phyloP scores from a whole-genome alignment of 2,797 vertebrate species.

The Argya squamiceps region DNA sequence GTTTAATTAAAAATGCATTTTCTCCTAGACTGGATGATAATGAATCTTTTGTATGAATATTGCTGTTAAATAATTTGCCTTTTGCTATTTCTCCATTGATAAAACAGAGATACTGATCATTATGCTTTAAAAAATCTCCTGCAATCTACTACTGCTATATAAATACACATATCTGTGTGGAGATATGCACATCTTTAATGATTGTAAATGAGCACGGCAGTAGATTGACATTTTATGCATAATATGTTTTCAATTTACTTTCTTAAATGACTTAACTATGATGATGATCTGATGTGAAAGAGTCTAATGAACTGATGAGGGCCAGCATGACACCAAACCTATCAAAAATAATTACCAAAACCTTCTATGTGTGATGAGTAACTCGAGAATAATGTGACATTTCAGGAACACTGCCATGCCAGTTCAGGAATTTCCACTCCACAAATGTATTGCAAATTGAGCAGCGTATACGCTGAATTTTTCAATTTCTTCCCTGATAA shows the following conservation, averaged over 20 bases:
- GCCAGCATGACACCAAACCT: neutral
- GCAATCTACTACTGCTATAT: neutral
- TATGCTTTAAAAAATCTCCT: neutral
- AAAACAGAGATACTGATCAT: neutral
- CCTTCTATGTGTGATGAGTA: neutral
- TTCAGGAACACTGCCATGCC: neutral
- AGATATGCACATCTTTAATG: neutral
- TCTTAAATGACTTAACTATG: neutral
- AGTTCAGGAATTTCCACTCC: neutral
- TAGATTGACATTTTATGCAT: neutral
- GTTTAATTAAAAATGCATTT: neutral
- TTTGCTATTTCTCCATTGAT: neutral
- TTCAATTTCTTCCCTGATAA: neutral
- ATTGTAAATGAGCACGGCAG: neutral
- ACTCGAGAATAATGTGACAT: neutral
- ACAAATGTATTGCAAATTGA: neutral
- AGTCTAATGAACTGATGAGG: neutral
- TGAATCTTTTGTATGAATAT: neutral
- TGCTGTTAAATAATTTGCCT: neutral
- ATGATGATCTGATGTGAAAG: neutral
- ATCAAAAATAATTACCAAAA: neutral
- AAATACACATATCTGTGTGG: neutral
- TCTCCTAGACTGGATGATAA: neutral
- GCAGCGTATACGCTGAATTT: neutral
- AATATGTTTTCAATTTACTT: neutral